phyloP scores from a whole-genome alignment of 64 coral and sea anemone genomes.

The Acropora yongei region DNA sequence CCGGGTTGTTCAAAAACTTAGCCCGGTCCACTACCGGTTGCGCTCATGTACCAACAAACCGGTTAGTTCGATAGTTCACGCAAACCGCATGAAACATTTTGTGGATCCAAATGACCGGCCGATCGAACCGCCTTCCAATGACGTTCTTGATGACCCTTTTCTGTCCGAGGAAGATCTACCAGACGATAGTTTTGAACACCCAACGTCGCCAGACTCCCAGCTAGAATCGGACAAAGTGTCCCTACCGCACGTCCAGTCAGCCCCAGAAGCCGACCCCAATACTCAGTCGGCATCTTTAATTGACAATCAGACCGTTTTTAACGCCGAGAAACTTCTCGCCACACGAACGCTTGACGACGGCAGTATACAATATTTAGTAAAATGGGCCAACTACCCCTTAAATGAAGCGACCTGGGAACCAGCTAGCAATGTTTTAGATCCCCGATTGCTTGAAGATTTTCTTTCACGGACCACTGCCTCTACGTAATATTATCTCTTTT shows the following conservation, averaged over 20 bases:
- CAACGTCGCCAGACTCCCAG: too few relatives aligned
- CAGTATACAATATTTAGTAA: constrained; percentile 28
- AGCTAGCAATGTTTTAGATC: constrained; percentile 39
- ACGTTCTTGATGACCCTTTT: background rate
- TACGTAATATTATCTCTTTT: background rate
- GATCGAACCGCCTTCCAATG: background rate
- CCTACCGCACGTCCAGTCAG: too few relatives aligned
- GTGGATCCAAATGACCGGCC: constrained; percentile 44
- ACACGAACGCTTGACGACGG: constrained; percentile 14
- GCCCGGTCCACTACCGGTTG: too few relatives aligned
- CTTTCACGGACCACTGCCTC: background rate
- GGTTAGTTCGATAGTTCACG: background rate
- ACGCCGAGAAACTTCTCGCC: constrained; percentile 33
- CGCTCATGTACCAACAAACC: too few relatives aligned
- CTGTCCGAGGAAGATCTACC: constrained; percentile 18
- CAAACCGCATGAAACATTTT: constrained; percentile 50
- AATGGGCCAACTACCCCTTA: constrained; percentile 33
- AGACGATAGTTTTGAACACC: background rate
- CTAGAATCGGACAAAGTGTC: too few relatives aligned
- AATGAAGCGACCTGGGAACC: constrained; percentile 60
- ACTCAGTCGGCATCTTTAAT: background rate
- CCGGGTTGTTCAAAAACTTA: too few relatives aligned
- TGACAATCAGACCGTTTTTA: constrained; percentile 44
- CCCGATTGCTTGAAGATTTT: constrained; percentile 11
- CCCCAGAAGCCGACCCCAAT: too few relatives aligned